Evolutionary conservation across 2,113 vertebrate species (phyloP).

Genomic region (Oxygymnocypris stewartii): DNA sequence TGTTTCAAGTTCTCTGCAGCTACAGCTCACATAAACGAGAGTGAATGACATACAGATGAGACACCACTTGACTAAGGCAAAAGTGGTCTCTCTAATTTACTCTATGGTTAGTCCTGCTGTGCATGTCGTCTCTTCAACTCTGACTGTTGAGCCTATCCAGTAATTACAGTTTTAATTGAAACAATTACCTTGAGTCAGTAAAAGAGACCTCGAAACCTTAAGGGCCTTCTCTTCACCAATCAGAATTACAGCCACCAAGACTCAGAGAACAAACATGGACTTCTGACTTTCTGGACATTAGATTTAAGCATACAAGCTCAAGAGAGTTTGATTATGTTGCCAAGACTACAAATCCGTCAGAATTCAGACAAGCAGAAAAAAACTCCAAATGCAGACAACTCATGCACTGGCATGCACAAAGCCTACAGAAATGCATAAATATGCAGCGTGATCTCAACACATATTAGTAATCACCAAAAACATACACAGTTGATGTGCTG

Average conservation of each 20-base stretch:
- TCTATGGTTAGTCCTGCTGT: slow-evolving; percentile 2
- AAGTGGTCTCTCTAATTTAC: slow-evolving; percentile 30
- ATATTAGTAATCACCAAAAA: neutral
- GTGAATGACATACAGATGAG: slow-evolving; percentile 16
- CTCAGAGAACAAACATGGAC: neutral
- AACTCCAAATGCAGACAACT: neutral
- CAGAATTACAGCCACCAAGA: neutral
- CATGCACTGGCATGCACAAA: neutral
- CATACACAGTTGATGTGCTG: neutral
- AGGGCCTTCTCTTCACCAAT: slow-evolving; percentile 13
- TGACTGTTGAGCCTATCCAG: slow-evolving; percentile 63
- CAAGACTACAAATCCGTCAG: neutral
- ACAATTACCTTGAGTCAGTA: slow-evolving; percentile 39
- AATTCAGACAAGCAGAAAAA: neutral
- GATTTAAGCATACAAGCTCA: slow-evolving; percentile 1
- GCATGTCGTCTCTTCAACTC: slow-evolving; percentile 7
- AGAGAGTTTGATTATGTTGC: neutral
- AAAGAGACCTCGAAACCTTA: slow-evolving; percentile 34
- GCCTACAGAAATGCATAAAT: neutral
- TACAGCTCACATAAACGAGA: neutral
- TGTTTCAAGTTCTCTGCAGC: neutral
- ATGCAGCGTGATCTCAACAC: neutral
- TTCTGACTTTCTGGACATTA: neutral
- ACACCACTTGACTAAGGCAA: slow-evolving; percentile 7
- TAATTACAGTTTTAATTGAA: slow-evolving; percentile 76